Evolutionary conservation across 2,888 invertebrate genomes (phyloP), one percentile per base, ranked within the genome.

Genomic region (Linnaemya tessellans): DNA sequence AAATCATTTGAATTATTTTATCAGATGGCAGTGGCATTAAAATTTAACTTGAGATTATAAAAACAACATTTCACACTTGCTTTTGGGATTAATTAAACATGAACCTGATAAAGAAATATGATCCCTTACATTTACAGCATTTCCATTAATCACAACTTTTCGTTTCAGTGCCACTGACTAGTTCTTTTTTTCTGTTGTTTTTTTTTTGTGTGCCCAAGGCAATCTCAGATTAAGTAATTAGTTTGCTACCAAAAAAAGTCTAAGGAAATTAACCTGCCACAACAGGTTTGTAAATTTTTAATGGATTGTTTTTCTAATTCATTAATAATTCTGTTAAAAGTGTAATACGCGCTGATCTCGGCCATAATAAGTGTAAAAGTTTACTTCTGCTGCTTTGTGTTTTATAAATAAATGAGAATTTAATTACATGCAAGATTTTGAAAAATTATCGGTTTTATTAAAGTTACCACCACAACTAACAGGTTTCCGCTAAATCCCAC

Each of bases 291-390:
- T 46, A 49, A 20, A 62, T 54, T 70, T 38, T 56, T 80, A 56
- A 80, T 80, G 43, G 49, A 73, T 65, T 58, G 25, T 56, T 65
- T 71, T 64, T 65, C 22, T 38, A 43, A 65, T 80, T 35, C 20
- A 78, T 68, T 68, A 22, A 60, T 68, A 64, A 56, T 71, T 80
- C 38, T 65, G 56, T 71, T 56, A 38, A n/a, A n/a, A 58, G 65
- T 49, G 41, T 13, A 25, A 51, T 15, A 18, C 18, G 3, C 43
- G n/a, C 2, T 41, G 18, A 20, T 3, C 5, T 5, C 2, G 30
- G 15, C 13, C 3, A 18, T 20, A 25, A 46, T 25, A 54, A 41
- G 8, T n/a, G n/a, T 51, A 43, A 62, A 49, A 11, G 15, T 11
- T 35, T 13, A 30, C 4, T 54, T 10, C 3, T 5, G 20, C 22